Percentiles rank a stretch among this genome's conserved stretches.
phyloP scores from a whole-genome alignment of 1,140 invertebrate species.

The Drosophila simulans region DNA sequence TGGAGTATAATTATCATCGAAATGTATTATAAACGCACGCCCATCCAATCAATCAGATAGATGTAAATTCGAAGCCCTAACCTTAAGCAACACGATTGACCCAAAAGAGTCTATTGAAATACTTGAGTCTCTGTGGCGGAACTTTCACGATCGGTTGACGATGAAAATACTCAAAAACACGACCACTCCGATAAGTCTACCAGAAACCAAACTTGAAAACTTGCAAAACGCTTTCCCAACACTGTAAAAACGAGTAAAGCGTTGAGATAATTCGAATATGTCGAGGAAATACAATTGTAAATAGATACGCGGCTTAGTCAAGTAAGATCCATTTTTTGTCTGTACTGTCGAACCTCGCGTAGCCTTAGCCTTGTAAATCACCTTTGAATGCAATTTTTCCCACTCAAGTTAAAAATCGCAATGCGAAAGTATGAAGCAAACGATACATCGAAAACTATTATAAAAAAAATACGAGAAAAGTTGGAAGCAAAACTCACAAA shows the following conservation, averaged over 20 bases:
- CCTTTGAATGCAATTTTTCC: constrained; percentile 28
- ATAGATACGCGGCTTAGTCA: constrained; percentile 47
- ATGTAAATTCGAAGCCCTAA: constrained; percentile 35
- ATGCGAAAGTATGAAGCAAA: constrained; percentile 46
- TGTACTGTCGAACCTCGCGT: constrained; percentile 75
- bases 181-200: constrained; percentile 43
- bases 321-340: constrained; percentile 35
- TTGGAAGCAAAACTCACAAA: constrained; percentile 49
- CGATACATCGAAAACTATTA: constrained; percentile 29
- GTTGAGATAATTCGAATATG: constrained; percentile 53
- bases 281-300: constrained; percentile 53
- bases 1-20: constrained; percentile 33
- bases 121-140: constrained; percentile 73
- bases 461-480: constrained; percentile 16
- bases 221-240: constrained; percentile 59
- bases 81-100: constrained; percentile 22
- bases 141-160: constrained; percentile 31
- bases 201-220: constrained; percentile 38
- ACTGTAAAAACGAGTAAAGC: constrained; percentile 14
- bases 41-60: constrained; percentile 39
- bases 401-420: constrained; percentile 10
- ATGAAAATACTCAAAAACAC: constrained; percentile 77
- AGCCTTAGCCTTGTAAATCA: constrained; percentile 55
- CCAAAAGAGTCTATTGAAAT: constrained; percentile 56
- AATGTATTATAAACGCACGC: constrained; percentile 48